Base-by-base conservation (phyloP, 2,113 vertebrate genomes). In the Rallus limicola region DNA sequence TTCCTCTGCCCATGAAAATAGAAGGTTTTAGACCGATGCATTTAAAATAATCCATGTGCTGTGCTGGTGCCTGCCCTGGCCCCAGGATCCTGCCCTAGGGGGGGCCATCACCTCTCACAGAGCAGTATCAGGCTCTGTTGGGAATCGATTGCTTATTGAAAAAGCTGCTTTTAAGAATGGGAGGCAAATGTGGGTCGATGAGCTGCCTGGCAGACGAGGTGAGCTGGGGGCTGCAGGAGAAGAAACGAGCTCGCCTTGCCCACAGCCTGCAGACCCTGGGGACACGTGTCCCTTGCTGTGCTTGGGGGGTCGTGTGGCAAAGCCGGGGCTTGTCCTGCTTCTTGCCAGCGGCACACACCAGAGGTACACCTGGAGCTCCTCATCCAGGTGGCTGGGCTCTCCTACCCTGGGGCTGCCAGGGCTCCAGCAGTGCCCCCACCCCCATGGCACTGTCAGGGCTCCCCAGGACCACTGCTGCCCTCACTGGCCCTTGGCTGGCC, bases 141-240 rank as follows among this genome's bases (percentile, higher is more conserved):
- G 69, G 63, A 12, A 23, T 62, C 11, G 1, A 7, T 1, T 23
- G 48, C 33, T 9, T 29, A 2, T 34, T 0, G 1, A 8, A 63
- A 76, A 69, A 65, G 11, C 52, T 13, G 1, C 18, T 5, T 48
- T 56, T 55, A 23, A 5, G 10, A 16, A n/a, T 4, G 23, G 33
- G 14, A 36, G 52, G 52, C 7, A 31, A 18, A 1, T 2, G 28
- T 1, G 53, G 14, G 24, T 36, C 21, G 6, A 17, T 34, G 26
- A 59, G 53, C 36, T 1, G 1, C 62, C 40, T 40, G 16, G 69
- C 62, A 48, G 38, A 16, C 0, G 2, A 29, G 40, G 34, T 21
- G 13, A 28, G 31, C 0, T 0, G 0, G 31, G 71, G 29, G 38
- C 67, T 74, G 64, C 0, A 0, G 34, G 18, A 31, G 34, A 17